Base-by-base conservation (phyloP, 2,113 vertebrate genomes). In the Brachirus orientalis region DNA sequence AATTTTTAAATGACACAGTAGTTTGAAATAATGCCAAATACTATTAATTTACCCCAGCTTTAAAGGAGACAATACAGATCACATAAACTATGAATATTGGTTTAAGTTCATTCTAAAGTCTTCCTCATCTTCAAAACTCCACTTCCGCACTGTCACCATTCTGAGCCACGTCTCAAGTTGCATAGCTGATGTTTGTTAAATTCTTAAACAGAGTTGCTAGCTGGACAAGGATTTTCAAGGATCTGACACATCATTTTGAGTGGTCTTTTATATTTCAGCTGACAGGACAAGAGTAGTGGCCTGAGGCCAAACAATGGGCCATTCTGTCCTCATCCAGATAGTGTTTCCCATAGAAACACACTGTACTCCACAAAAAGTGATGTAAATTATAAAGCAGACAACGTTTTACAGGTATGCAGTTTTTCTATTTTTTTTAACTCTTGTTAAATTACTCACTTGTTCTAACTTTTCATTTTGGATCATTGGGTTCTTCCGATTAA, bases 251-350 rank as follows among this genome's bases (percentile, higher is more conserved):
- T 69, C 73, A 58, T 79, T 69, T 63, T 60, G 64, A 69, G 51
- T 48, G 57, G 76, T 79, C 66, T 77, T 73, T 66, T 11, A 72
- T 80, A 87, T 82, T 59, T 61, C 68, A 82, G 66, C 56, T 82
- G 90, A 91, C 90, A 90, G 86, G 78, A 86, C 80, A 82, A 82
- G 86, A 78, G 63, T 8, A 18, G 53, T 72, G 58, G 82, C 86
- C 75, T 33, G 3, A 45, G 72, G 87, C 71, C 72, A 86, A 69
- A 88, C 73, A 65, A 52, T 44, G 56, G 64, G 51, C 43, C 28
- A 54, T 37, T 59, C 19, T 46, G 57, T 22, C 51, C 16, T 38
- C 50, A 12, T 7, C 2, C 19, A 22, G 37, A 44, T 50, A 52
- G 10, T 19, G 40, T 43, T 28, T 52, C 44, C 44, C 47, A 55